Base-by-base conservation (phyloP, 2,113 vertebrate species). In the Gobio gobio region DNA sequence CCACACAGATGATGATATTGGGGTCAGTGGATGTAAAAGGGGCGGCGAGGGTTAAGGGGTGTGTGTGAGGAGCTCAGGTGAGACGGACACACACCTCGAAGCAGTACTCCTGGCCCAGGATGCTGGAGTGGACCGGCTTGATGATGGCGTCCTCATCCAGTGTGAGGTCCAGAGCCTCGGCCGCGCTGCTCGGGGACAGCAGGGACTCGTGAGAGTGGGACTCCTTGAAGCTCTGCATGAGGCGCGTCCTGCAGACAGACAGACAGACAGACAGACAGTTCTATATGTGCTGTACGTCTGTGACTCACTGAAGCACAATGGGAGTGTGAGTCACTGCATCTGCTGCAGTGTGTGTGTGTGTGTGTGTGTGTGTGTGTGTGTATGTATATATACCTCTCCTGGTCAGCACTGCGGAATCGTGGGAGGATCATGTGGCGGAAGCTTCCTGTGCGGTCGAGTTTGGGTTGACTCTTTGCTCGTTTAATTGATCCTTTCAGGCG, bases 181-280 rank as follows among this genome's bases (percentile, higher is more conserved):
- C 97, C 0, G 97, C 97, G 29, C 96, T 99, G 93, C 97, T 97
- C 3, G 97, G 97, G 88, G 97, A 98, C 76, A 98, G 96, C 90
- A 98, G 89, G 59, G 97, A 98, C 94, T 99, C 97, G 5, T 99
- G 97, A 70, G 97, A 99, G 89, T 99, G 97, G 0, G 97, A 99
- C 93, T 99, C 97, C 93, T 98, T 99, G 90, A 98, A 97, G 89
- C 96, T 97, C 94, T 98, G 97, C 97, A 98, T 98, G 91, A 98
- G 93, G 82, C 97, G 96, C 76, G 96, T 96, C 95, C 97, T 98
- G 88, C 77, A 88, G 64, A 90, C 88, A 90, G 51, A 84, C n/a
- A 47, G 33, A 81, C 12, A 76, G 18, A 43, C 33, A 7, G 56
- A 82, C 8, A n/a, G n/a, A n/a, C n/a, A 33, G n/a, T 33, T 64